Conservation (phyloP, 2,888 invertebrate genomes). For the Apotomis turbidana region DNA sequence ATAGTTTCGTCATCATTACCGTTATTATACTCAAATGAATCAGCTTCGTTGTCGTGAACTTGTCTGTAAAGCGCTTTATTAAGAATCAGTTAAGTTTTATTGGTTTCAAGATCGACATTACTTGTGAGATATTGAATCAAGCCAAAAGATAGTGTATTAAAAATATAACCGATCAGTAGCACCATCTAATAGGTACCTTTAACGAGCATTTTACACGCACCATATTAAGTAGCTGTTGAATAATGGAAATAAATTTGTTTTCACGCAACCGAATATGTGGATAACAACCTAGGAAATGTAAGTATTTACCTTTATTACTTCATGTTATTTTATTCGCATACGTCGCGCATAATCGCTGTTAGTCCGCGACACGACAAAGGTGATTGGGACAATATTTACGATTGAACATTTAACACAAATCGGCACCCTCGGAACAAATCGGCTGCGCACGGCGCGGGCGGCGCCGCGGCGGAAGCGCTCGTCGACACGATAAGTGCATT, state of each 20-base stretch:
- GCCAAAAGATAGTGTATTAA: neutral
- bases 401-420: constrained; percentile 38
- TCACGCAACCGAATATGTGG: constrained; percentile 57
- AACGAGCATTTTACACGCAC: constrained; percentile 53
- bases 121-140: neutral
- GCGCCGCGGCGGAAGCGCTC: constrained; percentile 74
- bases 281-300: constrained; percentile 51
- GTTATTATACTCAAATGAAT: neutral
- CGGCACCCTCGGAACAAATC: constrained; percentile 58
- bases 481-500: constrained; percentile 83
- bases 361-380: neutral
- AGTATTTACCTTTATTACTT: constrained; percentile 46
- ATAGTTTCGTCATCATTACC: constrained; percentile 1
- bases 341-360: neutral
- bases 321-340: neutral
- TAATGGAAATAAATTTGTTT: constrained; percentile 59
- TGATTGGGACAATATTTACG: constrained; percentile 20
- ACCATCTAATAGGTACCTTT: constrained; percentile 43
- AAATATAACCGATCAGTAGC: constrained; percentile 22
- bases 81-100: neutral
- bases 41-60: neutral
- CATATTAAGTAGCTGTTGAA: constrained; percentile 54
- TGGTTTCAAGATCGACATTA: neutral
- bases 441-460: constrained; percentile 53
- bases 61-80: neutral